These are phyloP conservation scores for Myiothlypis coronata DNA, from an alignment of 2,797 vertebrate genomes.

Conservation along the genomic window DNA sequence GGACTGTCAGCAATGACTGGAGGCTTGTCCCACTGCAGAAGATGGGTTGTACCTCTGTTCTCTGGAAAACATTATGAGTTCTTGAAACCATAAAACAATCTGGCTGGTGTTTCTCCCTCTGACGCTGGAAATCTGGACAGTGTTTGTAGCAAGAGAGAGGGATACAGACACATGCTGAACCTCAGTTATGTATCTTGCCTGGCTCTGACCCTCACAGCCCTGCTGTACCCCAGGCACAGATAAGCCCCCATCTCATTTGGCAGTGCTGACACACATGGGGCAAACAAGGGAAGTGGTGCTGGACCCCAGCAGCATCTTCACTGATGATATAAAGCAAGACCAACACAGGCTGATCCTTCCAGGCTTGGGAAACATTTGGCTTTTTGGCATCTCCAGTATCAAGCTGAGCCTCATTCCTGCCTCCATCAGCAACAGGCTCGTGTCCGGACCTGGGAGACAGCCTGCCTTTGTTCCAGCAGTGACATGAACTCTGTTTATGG, in stretches of 20 bases:
- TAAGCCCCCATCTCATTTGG: not conserved
- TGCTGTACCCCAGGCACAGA: not conserved
- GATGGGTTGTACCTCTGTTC: not conserved
- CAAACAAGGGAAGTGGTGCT: not conserved
- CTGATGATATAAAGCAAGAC: not conserved
- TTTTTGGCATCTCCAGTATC: not conserved
- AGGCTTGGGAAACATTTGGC: not conserved
- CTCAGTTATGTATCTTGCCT: not conserved
- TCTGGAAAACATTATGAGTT: slow-evolving; percentile 57
- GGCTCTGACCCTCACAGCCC: not conserved
- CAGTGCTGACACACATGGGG: not conserved
- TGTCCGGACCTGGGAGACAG: not conserved
- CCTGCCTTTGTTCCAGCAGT: slow-evolving; percentile 6
- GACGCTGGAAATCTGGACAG: slow-evolving; percentile 51
- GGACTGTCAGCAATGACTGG: not conserved
- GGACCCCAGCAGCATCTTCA: not conserved
- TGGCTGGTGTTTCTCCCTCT: slow-evolving; percentile 45
- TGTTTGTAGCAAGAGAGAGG: slow-evolving; percentile 45
- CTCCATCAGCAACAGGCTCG: not conserved
- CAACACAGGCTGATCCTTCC: not conserved
- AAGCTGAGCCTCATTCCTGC: not conserved
- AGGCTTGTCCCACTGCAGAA: not conserved
- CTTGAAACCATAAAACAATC: slow-evolving; percentile 23
- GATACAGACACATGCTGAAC: slow-evolving; percentile 22
- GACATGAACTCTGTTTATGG: not conserved